Evolutionary conservation across 2,113 vertebrate species (phyloP).

Genomic region (Pterocles gutturalis): DNA sequence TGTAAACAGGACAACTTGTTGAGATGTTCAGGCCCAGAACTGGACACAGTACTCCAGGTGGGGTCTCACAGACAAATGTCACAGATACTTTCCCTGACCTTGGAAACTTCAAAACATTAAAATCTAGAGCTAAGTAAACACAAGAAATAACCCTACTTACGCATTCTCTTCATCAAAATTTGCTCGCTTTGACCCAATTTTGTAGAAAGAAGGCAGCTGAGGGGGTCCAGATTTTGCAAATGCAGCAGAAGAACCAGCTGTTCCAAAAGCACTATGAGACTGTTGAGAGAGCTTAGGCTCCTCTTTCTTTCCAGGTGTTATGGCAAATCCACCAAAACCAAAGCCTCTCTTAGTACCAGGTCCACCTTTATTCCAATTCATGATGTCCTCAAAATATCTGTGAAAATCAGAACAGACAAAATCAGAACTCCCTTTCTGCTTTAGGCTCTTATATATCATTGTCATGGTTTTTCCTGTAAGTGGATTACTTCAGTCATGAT

Average conservation of each 20-base stretch:
- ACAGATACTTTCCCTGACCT: background rate
- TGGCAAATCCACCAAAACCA: conserved; percentile 96
- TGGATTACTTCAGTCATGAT: background rate
- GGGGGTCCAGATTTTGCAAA: conserved; percentile 86
- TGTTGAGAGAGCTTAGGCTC: conserved; percentile 84
- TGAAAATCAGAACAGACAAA: background rate
- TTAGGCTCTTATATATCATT: background rate
- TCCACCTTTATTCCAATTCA: conserved; percentile 99
- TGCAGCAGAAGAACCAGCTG: conserved; percentile 81
- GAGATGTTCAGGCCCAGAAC: background rate
- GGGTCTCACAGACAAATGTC: background rate
- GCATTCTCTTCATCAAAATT: conserved; percentile 99
- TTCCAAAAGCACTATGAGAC: conserved; percentile 88
- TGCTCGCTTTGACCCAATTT: conserved; percentile 95
- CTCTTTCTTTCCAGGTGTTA: conserved; percentile 91
- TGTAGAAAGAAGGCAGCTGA: conserved; percentile 97
- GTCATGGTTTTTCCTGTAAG: background rate
- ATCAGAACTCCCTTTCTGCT: background rate
- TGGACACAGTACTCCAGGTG: no score
- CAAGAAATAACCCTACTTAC: conserved; percentile 68
- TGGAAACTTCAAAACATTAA: background rate
- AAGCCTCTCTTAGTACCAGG: conserved; percentile 94
- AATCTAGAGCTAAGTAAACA: background rate
- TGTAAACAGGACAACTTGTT: background rate
- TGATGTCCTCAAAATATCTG: conserved; percentile 67